Conservation (phyloP, 2,888 invertebrate species). For the Lymantria dispar region DNA sequence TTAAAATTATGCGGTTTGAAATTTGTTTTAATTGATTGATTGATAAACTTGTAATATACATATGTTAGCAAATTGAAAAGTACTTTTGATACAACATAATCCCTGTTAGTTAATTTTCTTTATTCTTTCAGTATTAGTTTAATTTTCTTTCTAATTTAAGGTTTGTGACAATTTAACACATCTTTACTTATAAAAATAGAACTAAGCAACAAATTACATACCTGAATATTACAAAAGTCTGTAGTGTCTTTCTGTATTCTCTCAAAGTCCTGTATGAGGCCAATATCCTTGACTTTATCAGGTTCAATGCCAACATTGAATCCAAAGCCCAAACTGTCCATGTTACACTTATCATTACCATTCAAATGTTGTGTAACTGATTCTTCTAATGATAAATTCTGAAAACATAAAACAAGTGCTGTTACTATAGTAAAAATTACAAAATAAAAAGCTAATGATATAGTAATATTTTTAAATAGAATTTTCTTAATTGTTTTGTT, state of each 20-base stretch:
- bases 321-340: conserved; percentile 75
- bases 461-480: too few relatives aligned
- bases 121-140: too few relatives aligned
- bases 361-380: conserved; percentile 64
- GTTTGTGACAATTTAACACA: not conserved
- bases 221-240: conserved; percentile 78
- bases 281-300: conserved; percentile 70
- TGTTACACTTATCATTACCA: conserved; percentile 68
- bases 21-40: too few relatives aligned
- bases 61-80: too few relatives aligned
- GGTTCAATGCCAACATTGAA: conserved; percentile 70
- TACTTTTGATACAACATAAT: too few relatives aligned
- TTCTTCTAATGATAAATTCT: conserved; percentile 70
- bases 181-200: not conserved
- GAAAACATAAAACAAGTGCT: conserved; percentile 13
- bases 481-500: too few relatives aligned
- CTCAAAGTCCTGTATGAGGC: conserved; percentile 81
- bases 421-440: too few relatives aligned
- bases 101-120: too few relatives aligned
- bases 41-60: too few relatives aligned
- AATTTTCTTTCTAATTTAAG: too few relatives aligned
- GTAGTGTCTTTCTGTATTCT: conserved; percentile 84
- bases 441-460: too few relatives aligned
- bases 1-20: too few relatives aligned
- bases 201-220: not conserved